phyloP scores from a whole-genome alignment of 2,113 vertebrate genomes.

The Rissa tridactyla region DNA sequence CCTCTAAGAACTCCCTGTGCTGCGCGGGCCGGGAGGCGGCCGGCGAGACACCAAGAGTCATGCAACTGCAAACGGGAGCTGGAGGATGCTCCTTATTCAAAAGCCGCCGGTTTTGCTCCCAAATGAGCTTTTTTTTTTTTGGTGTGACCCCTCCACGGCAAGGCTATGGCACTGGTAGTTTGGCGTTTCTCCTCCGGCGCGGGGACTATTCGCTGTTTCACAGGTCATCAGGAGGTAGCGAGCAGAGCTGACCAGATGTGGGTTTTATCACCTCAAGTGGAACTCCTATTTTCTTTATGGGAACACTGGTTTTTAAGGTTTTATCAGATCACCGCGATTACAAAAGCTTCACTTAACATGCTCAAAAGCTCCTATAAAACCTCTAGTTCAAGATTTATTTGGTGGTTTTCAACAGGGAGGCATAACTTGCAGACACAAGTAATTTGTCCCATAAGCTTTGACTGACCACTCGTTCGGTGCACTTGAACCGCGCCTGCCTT shows the following conservation, averaged over 20 bases:
- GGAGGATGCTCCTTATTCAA: neutral
- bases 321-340: constrained; percentile 48
- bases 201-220: neutral
- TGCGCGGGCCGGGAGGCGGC: fast-evolving
- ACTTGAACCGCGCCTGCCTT: neutral
- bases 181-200: fast-evolving
- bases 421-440: constrained; percentile 43
- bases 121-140: neutral
- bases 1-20: neutral
- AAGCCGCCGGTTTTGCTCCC: neutral
- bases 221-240: constrained; percentile 19
- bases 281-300: constrained; percentile 29
- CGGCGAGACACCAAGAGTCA: neutral
- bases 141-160: fast-evolving
- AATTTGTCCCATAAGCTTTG: constrained; percentile 43
- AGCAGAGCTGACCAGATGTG: constrained; percentile 31
- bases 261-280: constrained; percentile 29
- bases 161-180: neutral
- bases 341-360: constrained; percentile 28
- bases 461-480: constrained; percentile 4
- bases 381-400: constrained; percentile 49
- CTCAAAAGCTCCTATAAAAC: constrained; percentile 44
- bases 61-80: neutral
- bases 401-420: constrained; percentile 36
- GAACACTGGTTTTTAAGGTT: neutral